A percentile compares a stretch with the other conserved stretches of the same genome.
Evolutionary conservation across 2,888 invertebrate species (phyloP).

Genomic region (Chesias legatella): DNA sequence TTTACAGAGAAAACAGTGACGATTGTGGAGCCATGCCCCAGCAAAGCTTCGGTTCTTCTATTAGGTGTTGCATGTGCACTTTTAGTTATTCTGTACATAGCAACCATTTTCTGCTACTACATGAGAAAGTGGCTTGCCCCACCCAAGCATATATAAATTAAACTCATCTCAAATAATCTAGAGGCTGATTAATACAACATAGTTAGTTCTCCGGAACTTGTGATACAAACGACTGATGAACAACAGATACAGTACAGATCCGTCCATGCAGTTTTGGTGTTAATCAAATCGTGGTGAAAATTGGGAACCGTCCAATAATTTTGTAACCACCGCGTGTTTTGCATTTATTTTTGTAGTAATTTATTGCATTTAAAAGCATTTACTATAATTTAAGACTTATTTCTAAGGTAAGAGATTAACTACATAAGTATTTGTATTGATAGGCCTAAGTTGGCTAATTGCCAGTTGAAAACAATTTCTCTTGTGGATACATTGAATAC

Average conservation of each 20-base stretch:
- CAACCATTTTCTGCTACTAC: slow-evolving; percentile 95
- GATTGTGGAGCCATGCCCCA: slow-evolving; percentile 94
- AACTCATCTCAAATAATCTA: slow-evolving; percentile 11
- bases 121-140: slow-evolving; percentile 95
- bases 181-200: slow-evolving; percentile 20
- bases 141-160: slow-evolving; percentile 86
- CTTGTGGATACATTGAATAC: not conserved
- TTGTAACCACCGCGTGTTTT: slow-evolving; percentile 73
- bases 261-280: slow-evolving; percentile 46
- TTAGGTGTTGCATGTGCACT: slow-evolving; percentile 95
- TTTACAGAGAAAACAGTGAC: slow-evolving; percentile 92
- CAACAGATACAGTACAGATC: slow-evolving; percentile 44
- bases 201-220: slow-evolving; percentile 49
- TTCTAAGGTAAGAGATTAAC: slow-evolving; percentile 14
- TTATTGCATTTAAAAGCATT: slow-evolving; percentile 74
- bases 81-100: slow-evolving; percentile 92
- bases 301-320: slow-evolving; percentile 41
- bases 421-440: no score
- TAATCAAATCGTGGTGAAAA: slow-evolving; percentile 45
- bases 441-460: no score
- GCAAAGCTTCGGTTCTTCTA: slow-evolving; percentile 94
- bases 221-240: slow-evolving; percentile 70
- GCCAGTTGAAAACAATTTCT: slow-evolving; percentile 1
- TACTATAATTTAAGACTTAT: slow-evolving; percentile 40
- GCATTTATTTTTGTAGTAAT: slow-evolving; percentile 66